Conservation (phyloP, 2,888 invertebrate species). For the Hemicrepidius hirtus region DNA sequence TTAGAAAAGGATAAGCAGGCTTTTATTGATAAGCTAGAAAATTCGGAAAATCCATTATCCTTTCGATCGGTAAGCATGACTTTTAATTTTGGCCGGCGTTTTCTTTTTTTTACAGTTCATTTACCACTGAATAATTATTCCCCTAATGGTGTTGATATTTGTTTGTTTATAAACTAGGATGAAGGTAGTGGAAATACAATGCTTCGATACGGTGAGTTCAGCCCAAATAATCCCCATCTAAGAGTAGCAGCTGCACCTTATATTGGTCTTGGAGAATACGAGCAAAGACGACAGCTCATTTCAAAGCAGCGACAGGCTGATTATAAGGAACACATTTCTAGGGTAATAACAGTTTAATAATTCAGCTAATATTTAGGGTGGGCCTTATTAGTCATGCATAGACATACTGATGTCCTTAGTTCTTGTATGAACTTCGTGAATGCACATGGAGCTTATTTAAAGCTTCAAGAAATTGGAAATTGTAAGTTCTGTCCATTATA, state of each 20-base stretch:
- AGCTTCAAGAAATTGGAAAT: no score
- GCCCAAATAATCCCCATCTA: slow-evolving; percentile 77
- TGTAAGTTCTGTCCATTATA: no score
- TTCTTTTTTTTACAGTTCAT: slow-evolving; percentile 9
- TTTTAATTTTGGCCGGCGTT: slow-evolving; percentile 50
- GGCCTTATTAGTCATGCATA: slow-evolving; percentile 4
- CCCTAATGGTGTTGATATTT: slow-evolving; percentile 28
- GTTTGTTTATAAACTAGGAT: slow-evolving; percentile 60
- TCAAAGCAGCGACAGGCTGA: slow-evolving; percentile 74
- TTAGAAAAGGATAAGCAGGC: slow-evolving; percentile 66
- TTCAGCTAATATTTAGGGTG: slow-evolving; percentile 8
- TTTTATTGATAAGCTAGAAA: slow-evolving; percentile 65
- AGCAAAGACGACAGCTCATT: slow-evolving; percentile 74
- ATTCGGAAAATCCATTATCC: slow-evolving; percentile 65
- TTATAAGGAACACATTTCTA: slow-evolving; percentile 76
- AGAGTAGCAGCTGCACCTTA: slow-evolving; percentile 74
- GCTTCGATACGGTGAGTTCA: slow-evolving; percentile 78
- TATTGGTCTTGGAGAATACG: slow-evolving; percentile 77
- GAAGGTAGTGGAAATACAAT: slow-evolving; percentile 67
- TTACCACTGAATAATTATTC: neutral
- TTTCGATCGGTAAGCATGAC: slow-evolving; percentile 70
- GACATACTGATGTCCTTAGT: neutral
- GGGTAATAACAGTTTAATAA: slow-evolving; percentile 67
- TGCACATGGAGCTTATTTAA: neutral
- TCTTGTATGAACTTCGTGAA: neutral